Conservation (phyloP, 2,888 invertebrate genomes). For the Serripes groenlandicus region DNA sequence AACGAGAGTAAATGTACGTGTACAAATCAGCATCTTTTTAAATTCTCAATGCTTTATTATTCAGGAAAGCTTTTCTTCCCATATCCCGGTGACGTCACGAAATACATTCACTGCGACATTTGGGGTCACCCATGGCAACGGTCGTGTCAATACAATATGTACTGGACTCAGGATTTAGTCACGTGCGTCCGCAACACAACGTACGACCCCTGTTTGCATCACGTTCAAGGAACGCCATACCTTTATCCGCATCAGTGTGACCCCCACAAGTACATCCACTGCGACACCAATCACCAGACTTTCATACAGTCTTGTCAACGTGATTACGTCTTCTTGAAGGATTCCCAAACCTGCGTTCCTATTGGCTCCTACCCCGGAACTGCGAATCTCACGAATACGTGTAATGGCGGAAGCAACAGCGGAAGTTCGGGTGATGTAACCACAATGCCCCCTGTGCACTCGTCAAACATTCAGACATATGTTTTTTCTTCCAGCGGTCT, state of each 20-base stretch:
- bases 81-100: slow-evolving; percentile 55
- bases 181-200: slow-evolving; percentile 61
- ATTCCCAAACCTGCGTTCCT: slow-evolving; percentile 59
- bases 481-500: slow-evolving; percentile 19
- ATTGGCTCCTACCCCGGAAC: slow-evolving; percentile 51
- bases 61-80: slow-evolving; percentile 68
- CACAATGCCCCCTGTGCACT: background rate
- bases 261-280: slow-evolving; percentile 70
- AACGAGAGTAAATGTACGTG: no score
- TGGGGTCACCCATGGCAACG: slow-evolving; percentile 74
- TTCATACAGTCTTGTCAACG: slow-evolving; percentile 53
- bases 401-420: slow-evolving; percentile 14
- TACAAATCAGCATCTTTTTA: no score
- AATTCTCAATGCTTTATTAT: slow-evolving; percentile 14
- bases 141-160: slow-evolving; percentile 64
- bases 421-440: background rate
- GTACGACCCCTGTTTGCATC: slow-evolving; percentile 61
- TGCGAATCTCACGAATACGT: slow-evolving; percentile 46
- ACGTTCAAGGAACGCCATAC: slow-evolving; percentile 48
- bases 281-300: slow-evolving; percentile 66
- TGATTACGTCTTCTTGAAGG: slow-evolving; percentile 56
- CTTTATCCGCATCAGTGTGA: slow-evolving; percentile 67
- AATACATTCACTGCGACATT: slow-evolving; percentile 76
- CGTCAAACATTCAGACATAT: slow-evolving; percentile 19
- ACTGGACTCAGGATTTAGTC: slow-evolving; percentile 71